Percentiles rank a stretch among this genome's conserved stretches.
These are phyloP conservation scores for Chloroceryle inda DNA, from an alignment of 2,797 vertebrate genomes.

Conservation along the genomic window DNA sequence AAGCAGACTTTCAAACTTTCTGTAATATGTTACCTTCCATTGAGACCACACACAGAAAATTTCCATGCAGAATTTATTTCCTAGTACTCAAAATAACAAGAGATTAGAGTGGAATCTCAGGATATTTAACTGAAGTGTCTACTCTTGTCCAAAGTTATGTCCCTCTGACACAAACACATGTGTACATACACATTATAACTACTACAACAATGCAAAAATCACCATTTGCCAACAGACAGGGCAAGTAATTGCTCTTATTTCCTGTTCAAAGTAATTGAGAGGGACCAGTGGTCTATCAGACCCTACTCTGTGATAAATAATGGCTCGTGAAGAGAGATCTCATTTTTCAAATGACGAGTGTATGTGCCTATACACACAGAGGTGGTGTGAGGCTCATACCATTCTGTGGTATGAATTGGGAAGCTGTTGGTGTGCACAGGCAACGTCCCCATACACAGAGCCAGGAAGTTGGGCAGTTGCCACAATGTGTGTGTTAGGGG, in stretches of 20 bases:
- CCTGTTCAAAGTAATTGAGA: background rate
- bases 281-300: background rate
- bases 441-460: background rate
- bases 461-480: background rate
- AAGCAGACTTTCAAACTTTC: background rate
- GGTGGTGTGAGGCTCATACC: background rate
- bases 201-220: background rate
- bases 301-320: background rate
- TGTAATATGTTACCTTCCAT: background rate
- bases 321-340: background rate
- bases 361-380: background rate
- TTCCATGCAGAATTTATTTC: background rate
- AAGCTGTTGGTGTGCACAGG: background rate
- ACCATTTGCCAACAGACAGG: background rate
- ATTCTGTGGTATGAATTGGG: background rate
- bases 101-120: background rate
- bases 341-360: background rate
- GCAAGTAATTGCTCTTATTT: background rate
- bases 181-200: fast-evolving
- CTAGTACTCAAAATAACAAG: background rate
- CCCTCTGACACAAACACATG: background rate
- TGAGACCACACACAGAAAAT: background rate
- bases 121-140: background rate
- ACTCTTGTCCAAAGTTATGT: background rate
- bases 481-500: background rate